Evolutionary conservation across 2,113 vertebrate genomes (phyloP).

Genomic region (Periophthalmus modestus): DNA sequence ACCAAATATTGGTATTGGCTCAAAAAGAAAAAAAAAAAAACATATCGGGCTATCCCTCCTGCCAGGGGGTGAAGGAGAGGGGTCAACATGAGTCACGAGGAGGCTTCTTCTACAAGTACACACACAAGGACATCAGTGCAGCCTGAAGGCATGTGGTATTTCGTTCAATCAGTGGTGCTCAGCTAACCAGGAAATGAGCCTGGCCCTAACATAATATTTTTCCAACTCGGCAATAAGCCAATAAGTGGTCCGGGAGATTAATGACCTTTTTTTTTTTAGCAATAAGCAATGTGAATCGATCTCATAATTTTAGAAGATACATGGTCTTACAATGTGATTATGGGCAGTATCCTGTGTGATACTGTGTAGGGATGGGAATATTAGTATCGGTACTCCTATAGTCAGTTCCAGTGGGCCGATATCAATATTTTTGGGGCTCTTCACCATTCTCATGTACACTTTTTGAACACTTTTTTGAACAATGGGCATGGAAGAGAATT

Average conservation of each 20-base stretch:
- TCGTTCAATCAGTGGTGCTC: constrained; percentile 61
- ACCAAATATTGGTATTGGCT: too few species aligned
- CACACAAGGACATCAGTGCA: constrained; percentile 16
- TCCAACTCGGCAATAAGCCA: constrained; percentile 44
- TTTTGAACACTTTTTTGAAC: too few species aligned
- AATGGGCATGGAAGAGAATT: too few species aligned
- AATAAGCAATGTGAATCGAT: constrained; percentile 16
- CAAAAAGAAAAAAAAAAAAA: too few species aligned
- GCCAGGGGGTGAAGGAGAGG: not conserved
- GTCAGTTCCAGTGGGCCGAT: too few species aligned
- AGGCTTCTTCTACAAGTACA: not conserved
- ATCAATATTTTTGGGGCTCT: too few species aligned
- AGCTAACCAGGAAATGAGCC: constrained; percentile 65
- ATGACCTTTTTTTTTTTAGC: constrained; percentile 22
- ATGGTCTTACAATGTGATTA: constrained; percentile 10
- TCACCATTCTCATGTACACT: too few species aligned
- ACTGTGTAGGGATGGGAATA: too few species aligned
- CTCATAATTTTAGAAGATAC: constrained; percentile 16
- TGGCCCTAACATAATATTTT: constrained; percentile 58
- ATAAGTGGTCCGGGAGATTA: constrained; percentile 30
- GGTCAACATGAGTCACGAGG: constrained; percentile 32
- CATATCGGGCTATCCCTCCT: too few species aligned
- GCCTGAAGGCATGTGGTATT: constrained; percentile 32
- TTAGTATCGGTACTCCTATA: too few species aligned
- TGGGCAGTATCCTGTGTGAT: too few species aligned